Evolutionary conservation across 2,888 invertebrate species (phyloP).

Genomic region (Cinara cedri): DNA sequence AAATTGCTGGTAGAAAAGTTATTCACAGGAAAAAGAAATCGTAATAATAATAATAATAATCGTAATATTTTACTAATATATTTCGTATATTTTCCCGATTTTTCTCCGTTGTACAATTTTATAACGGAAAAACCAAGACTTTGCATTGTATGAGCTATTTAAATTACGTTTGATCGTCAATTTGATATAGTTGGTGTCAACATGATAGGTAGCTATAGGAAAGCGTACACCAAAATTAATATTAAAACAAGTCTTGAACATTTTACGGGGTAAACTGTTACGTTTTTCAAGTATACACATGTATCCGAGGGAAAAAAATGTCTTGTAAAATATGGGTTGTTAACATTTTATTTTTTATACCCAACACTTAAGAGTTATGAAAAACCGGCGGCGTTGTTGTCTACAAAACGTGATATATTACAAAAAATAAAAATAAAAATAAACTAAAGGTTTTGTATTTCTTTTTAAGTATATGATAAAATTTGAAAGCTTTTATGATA

Average conservation of each 20-base stretch:
- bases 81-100: no score
- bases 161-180: neutral
- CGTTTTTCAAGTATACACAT: neutral
- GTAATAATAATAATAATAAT: no score
- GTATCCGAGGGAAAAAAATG: neutral
- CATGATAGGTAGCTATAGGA: no score
- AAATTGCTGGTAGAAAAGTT: no score
- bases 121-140: neutral
- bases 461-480: neutral
- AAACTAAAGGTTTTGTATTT: constrained; percentile 19
- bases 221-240: constrained; percentile 7
- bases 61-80: no score
- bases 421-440: neutral
- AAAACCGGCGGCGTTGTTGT: neutral
- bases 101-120: no score
- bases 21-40: no score
- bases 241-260: neutral
- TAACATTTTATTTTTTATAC: constrained; percentile 16
- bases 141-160: neutral
- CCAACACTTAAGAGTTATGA: neutral
- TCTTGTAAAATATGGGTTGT: neutral
- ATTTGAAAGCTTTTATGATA: constrained; percentile 27
- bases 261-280: neutral
- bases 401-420: neutral
- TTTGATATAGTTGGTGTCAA: no score